phyloP scores from a whole-genome alignment of 2,113 vertebrate species.

The Variabilichromis moorii region DNA sequence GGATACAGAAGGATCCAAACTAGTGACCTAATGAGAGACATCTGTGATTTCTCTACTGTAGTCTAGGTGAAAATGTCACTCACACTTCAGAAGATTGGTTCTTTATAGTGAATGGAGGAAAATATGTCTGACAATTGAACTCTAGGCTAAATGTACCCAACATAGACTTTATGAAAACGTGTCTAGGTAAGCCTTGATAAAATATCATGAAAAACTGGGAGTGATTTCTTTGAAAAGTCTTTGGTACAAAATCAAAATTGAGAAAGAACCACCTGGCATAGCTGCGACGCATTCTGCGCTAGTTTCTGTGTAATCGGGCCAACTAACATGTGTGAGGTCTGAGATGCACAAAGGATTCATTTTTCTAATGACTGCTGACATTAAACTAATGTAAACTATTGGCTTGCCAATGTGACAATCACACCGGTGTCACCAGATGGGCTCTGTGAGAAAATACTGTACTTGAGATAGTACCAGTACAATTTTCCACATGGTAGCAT shows the following conservation, averaged over 20 bases:
- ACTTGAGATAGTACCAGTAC: background rate
- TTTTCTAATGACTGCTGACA: background rate
- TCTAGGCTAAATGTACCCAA: background rate
- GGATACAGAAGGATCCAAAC: constrained; percentile 13
- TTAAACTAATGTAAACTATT: background rate
- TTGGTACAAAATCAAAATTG: background rate
- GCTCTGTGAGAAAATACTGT: background rate
- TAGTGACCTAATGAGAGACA: background rate
- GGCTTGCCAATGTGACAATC: background rate
- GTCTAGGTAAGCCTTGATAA: background rate
- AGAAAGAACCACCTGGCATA: background rate
- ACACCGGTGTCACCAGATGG: background rate
- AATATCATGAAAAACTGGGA: background rate
- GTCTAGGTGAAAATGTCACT: background rate
- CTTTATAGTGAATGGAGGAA: background rate
- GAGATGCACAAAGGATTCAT: background rate
- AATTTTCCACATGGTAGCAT: background rate
- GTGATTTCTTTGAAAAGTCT: background rate
- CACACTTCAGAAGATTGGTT: background rate
- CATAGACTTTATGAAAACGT: background rate
- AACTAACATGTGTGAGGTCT: background rate
- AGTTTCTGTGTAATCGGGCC: background rate
- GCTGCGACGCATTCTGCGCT: background rate
- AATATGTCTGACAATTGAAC: background rate
- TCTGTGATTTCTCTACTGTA: background rate